Evolutionary conservation across 2,888 invertebrate species (phyloP), one percentile per base, ranked within the genome.

Genomic region (Pseudolycoriella hygida): DNA sequence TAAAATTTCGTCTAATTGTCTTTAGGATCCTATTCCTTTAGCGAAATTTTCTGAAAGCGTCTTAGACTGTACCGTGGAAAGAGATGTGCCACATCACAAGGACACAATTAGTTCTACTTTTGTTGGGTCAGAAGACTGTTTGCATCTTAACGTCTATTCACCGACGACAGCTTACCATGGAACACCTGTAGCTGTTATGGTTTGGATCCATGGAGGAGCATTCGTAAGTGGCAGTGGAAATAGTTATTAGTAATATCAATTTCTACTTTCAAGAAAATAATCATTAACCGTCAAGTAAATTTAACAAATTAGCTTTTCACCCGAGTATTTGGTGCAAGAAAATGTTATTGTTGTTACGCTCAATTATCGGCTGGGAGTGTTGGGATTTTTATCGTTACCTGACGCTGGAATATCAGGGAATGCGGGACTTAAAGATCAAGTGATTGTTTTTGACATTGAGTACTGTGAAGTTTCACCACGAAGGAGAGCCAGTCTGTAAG

Each of bases 181-280:
- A 25, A 25, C 25, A 12, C 25, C 18, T 44, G 47, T 39, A 46
- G 59, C 65, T 1, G 63, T 64, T 4, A 62, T 65, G 61, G 60
- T 64, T 1, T 64, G 57, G 55, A 55, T 64, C 39, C 65, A 64
- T 50, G 65, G 64, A 1, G 64, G 65, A 1, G 64, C 58, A 3
- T 64, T 56, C 47, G 48, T 49, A 25, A 56, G 59, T 49, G 63
- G 62, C 18, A 57, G 51, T 45, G 61, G 60, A 11, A 59, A 59
- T 46, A 55, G 54, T 34, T 59, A 62, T 43, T 55, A 56, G 63
- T 64, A 48, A 51, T 4, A 6, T 8, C 15, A 12, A 8, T 25
- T 25, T 8, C 25, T 25, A 8, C 4, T 6, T 25, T 25, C 5
- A 25, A 6, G 25, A 12, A 37, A 37, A 37, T 37, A 8, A 5